These are phyloP conservation scores for Balaenoptera acutorostrata DNA, from an alignment of 2,113 vertebrate species.

Conservation along the genomic window DNA sequence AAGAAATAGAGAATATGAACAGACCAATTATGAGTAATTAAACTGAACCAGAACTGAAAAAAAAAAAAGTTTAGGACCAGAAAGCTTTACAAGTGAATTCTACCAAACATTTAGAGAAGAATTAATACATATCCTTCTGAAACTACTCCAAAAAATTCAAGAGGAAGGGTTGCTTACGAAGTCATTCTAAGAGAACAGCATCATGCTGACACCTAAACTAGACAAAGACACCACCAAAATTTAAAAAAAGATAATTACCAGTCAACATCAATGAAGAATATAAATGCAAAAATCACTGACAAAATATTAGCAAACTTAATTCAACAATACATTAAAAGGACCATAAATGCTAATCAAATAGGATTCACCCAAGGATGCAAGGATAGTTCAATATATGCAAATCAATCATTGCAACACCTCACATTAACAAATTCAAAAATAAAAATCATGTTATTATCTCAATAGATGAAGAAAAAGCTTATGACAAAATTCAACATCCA, in stretches of 20 bases:
- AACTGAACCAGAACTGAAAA: neutral
- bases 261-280: neutral
- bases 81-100: neutral
- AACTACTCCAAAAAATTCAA: neutral
- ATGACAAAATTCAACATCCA: neutral
- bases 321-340: neutral
- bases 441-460: neutral
- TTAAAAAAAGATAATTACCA: neutral
- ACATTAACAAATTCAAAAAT: neutral
- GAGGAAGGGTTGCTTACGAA: neutral
- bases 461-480: neutral
- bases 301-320: neutral
- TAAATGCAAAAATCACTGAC: neutral
- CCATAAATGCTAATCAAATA: neutral
- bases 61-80: neutral
- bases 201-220: neutral
- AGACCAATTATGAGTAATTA: neutral
- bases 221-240: neutral
- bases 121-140: neutral
- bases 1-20: neutral
- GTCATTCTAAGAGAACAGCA: neutral
- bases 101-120: neutral
- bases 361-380: neutral
- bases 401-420: neutral
- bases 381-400: neutral